A percentile compares a stretch with the other conserved stretches of the same genome.
Conservation (phyloP, 2,888 invertebrate species). For the Dasypogon diadema region DNA sequence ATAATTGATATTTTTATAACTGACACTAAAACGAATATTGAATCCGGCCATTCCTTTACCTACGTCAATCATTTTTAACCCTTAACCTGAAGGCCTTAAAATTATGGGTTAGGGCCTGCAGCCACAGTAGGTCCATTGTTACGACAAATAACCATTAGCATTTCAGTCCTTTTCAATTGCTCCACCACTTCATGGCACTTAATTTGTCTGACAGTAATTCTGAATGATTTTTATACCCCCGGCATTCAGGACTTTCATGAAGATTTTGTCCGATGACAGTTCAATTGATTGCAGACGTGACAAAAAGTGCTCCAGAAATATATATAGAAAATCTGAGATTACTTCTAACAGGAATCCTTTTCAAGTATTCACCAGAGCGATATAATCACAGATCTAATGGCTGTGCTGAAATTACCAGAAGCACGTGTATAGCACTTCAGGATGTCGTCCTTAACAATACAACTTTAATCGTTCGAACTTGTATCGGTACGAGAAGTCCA, state of each 20-base stretch:
- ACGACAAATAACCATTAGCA: background rate
- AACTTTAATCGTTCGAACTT: background rate
- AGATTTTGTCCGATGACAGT: conserved; percentile 4
- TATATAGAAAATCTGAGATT: background rate
- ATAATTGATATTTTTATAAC: background rate
- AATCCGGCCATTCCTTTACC: background rate
- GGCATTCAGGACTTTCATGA: background rate
- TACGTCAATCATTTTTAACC: conserved; percentile 12
- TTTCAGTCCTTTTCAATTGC: background rate
- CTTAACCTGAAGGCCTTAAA: background rate
- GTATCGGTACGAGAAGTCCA: background rate
- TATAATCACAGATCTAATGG: background rate
- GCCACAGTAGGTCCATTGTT: background rate
- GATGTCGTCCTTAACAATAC: background rate
- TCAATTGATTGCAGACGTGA: conserved; percentile 25
- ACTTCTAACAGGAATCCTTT: background rate
- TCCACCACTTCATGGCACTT: conserved; percentile 19
- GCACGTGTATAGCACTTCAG: background rate
- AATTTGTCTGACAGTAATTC: conserved; percentile 17
- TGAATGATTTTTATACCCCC: conserved; percentile 3
- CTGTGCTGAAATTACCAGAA: background rate
- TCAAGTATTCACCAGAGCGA: background rate
- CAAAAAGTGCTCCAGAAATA: background rate
- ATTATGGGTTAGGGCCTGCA: background rate
- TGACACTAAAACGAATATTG: too few species aligned